Evolutionary conservation across 2,888 invertebrate species (phyloP), one percentile per base, ranked within the genome.

Genomic region (Helicoverpa assulta): DNA sequence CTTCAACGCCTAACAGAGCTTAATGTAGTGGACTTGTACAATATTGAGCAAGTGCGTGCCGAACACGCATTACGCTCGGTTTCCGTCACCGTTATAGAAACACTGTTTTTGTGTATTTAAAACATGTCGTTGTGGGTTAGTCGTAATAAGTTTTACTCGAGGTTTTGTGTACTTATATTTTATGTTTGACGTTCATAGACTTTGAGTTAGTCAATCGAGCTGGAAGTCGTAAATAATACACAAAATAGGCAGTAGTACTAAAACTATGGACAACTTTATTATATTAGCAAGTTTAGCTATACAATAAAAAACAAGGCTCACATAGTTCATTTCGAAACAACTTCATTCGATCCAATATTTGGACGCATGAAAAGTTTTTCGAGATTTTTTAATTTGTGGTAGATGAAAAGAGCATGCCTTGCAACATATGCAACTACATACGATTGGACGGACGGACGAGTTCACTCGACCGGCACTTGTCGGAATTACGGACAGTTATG

Each of bases 41-140:
- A 73, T 67, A 79, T 79, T 78, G 62, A 65, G 52, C 54, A 47
- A 57, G 61, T 70, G 82, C 73, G 70, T 81, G 70, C 65, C 54
- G 54, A 65, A 64, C 66, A 64, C 61, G 56, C 55, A 73, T 76
- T 64, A 73, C 40, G 40, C n/a, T 43, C 26, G 37, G 57, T 57
- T 66, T 69, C 55, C 67, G 60, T 63, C 52, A 68, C 61, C 43
- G 40, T 55, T 70, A 52, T 21, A 53, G 50, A 77, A 66, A 66
- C 7, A 55, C 16, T 59, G 58, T 67, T 73, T 61, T 61, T 50
- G 55, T 59, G 62, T 29, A 62, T 61, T 58, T 67, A 71, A 61
- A 67, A 55, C 29, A 43, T 37, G 21, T 52, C n/a, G 57, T 51
- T 56, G 47, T 57, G 43, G 29, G 21, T 75, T 29, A 56, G 40